phyloP scores from a whole-genome alignment of 2,888 invertebrate genomes.

The Scrobipalpa costella region DNA sequence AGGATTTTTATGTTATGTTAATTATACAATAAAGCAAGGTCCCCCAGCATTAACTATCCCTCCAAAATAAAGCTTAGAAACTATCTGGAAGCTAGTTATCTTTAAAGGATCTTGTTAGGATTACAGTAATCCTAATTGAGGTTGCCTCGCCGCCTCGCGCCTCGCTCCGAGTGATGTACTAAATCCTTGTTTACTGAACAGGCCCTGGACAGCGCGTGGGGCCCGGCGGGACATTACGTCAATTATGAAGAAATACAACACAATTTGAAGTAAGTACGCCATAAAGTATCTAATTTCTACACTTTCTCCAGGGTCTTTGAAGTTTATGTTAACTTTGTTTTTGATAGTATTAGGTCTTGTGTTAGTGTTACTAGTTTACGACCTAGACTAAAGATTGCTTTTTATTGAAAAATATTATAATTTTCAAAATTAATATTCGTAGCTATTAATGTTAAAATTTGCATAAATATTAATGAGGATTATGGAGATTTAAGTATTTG shows the following conservation, averaged over 20 bases:
- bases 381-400: too few relatives aligned
- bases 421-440: too few relatives aligned
- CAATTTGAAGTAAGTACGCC: conserved; percentile 86
- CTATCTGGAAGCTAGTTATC: too few relatives aligned
- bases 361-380: background rate
- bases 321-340: background rate
- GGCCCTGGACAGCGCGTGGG: conserved; percentile 77
- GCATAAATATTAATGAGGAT: too few relatives aligned
- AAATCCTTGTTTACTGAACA: conserved; percentile 40
- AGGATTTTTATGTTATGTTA: too few relatives aligned
- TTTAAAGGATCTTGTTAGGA: background rate
- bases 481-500: too few relatives aligned
- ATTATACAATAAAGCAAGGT: too few relatives aligned
- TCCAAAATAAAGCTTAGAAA: too few relatives aligned
- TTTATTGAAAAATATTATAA: too few relatives aligned
- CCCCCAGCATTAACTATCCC: too few relatives aligned
- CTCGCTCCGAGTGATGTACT: background rate
- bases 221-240: conserved; percentile 85
- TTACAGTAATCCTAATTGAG: background rate
- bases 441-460: too few relatives aligned
- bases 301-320: background rate
- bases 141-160: background rate
- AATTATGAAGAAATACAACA: conserved; percentile 93
- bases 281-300: background rate
- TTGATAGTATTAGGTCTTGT: background rate